Conservation (phyloP, 2,797 vertebrate species). For the Sebastes wilsoni region DNA sequence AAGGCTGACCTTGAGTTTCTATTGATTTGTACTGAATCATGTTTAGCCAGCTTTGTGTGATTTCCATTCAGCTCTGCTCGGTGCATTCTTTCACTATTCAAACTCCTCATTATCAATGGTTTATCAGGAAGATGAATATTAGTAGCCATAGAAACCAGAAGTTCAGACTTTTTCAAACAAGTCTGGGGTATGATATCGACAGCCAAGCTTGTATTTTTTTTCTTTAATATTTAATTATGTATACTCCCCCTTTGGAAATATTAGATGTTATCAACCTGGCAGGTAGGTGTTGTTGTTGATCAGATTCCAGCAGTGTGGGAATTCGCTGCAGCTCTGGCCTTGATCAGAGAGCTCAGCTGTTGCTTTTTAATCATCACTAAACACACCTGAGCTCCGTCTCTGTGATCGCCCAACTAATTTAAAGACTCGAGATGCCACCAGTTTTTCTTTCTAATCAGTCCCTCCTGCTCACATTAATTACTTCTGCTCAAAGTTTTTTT, state of each 20-base stretch:
- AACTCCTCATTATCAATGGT: slow-evolving; percentile 14
- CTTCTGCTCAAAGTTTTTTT: background rate
- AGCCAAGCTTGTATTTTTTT: background rate
- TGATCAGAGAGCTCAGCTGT: slow-evolving; percentile 54
- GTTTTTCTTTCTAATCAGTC: slow-evolving; percentile 36
- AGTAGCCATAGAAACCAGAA: slow-evolving; percentile 28
- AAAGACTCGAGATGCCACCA: slow-evolving; percentile 31
- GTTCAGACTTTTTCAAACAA: slow-evolving; percentile 12
- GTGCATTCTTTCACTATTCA: slow-evolving; percentile 14
- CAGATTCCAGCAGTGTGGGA: slow-evolving; percentile 20
- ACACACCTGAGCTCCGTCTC: slow-evolving; percentile 56
- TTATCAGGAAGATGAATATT: background rate
- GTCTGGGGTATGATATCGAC: background rate
- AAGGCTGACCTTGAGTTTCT: slow-evolving; percentile 26
- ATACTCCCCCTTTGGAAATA: slow-evolving; percentile 9
- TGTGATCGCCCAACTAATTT: slow-evolving; percentile 22
- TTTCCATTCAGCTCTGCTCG: slow-evolving; percentile 12
- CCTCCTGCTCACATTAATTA: slow-evolving; percentile 43
- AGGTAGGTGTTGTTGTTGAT: slow-evolving; percentile 23
- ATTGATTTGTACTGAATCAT: slow-evolving; percentile 28
- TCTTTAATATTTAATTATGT: slow-evolving; percentile 14
- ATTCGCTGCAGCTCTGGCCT: slow-evolving; percentile 28
- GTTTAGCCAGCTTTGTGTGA: slow-evolving; percentile 25
- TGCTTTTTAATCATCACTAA: slow-evolving; percentile 44
- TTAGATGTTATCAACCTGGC: slow-evolving; percentile 6